Evolutionary conservation across 92 coral and sea anemone species (phyloP).

Genomic region (Ricordea florida): DNA sequence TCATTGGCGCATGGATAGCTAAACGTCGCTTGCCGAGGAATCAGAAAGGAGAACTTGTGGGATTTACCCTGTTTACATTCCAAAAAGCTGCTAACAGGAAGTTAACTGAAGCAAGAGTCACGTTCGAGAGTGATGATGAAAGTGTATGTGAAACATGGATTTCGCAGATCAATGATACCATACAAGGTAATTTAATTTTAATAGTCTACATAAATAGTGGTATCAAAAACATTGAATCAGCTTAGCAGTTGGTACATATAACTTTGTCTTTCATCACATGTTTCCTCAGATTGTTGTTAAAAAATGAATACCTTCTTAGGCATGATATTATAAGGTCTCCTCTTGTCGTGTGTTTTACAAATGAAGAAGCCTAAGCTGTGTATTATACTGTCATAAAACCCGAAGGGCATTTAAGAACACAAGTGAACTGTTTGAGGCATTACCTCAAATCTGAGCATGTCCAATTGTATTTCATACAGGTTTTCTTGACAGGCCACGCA

Average conservation of each 20-base stretch:
- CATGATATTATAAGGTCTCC: not conserved
- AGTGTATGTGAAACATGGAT: conserved; percentile 67
- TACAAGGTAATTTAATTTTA: too few species aligned
- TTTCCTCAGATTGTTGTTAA: too few species aligned
- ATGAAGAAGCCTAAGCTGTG: too few species aligned
- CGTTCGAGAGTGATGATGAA: conserved; percentile 68
- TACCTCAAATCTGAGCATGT: not conserved
- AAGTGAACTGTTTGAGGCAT: not conserved
- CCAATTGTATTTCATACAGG: too few species aligned
- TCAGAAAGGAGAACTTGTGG: conserved; percentile 52
- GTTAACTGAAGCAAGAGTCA: conserved; percentile 51
- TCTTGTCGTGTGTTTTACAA: not conserved
- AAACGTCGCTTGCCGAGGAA: conserved; percentile 41
- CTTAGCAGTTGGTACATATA: not conserved
- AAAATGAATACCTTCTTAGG: too few species aligned
- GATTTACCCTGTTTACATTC: conserved; percentile 67
- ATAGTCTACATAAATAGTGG: too few species aligned
- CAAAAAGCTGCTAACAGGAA: conserved; percentile 52
- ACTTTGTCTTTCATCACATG: not conserved
- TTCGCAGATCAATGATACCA: conserved; percentile 45
- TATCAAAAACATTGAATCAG: too few species aligned
- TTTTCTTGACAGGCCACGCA: conserved; percentile 71
- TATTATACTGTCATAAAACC: too few species aligned
- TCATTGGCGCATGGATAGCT: conserved; percentile 77
- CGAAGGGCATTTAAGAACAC: not conserved